Conservation (phyloP, 2,797 vertebrate genomes). For the Brotula barbata region DNA sequence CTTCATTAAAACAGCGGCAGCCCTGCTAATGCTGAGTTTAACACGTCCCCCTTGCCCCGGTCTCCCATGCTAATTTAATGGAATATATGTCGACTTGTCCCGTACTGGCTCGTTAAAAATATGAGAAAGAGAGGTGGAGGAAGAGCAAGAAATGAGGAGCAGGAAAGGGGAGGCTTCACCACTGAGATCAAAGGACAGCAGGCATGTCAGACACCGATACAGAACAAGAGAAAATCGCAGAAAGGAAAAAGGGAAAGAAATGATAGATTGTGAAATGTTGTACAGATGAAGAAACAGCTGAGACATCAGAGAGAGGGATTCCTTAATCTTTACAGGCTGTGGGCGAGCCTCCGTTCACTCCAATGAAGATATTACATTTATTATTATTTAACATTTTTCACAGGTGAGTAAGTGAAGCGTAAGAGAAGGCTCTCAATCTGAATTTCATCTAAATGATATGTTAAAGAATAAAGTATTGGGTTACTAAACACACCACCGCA, state of each 20-base stretch:
- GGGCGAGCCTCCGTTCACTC: too few relatives aligned
- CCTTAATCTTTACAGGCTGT: slow-evolving; percentile 6
- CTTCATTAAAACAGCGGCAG: slow-evolving; percentile 64
- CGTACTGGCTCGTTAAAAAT: slow-evolving; percentile 65
- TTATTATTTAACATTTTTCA: slow-evolving; percentile 18
- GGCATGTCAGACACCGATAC: slow-evolving; percentile 20
- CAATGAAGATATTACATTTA: too few relatives aligned
- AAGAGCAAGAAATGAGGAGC: slow-evolving; percentile 24
- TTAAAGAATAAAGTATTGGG: too few relatives aligned
- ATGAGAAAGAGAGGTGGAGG: slow-evolving; percentile 18
- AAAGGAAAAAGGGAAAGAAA: slow-evolving; percentile 8
- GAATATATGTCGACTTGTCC: slow-evolving; percentile 59
- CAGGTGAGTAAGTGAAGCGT: background rate
- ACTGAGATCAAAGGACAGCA: slow-evolving; percentile 27
- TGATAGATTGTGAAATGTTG: background rate
- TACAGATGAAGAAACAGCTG: background rate
- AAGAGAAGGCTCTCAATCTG: too few relatives aligned
- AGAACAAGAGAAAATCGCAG: slow-evolving; percentile 16
- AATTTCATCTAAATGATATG: too few relatives aligned
- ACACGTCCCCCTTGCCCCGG: slow-evolving; percentile 56
- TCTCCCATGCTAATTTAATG: slow-evolving; percentile 61
- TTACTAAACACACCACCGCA: too few relatives aligned
- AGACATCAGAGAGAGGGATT: background rate
- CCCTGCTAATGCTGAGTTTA: slow-evolving; percentile 65
- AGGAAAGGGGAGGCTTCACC: slow-evolving; percentile 4